phyloP scores from a whole-genome alignment of 2,888 invertebrate species.

The Tryphoninae sp. region DNA sequence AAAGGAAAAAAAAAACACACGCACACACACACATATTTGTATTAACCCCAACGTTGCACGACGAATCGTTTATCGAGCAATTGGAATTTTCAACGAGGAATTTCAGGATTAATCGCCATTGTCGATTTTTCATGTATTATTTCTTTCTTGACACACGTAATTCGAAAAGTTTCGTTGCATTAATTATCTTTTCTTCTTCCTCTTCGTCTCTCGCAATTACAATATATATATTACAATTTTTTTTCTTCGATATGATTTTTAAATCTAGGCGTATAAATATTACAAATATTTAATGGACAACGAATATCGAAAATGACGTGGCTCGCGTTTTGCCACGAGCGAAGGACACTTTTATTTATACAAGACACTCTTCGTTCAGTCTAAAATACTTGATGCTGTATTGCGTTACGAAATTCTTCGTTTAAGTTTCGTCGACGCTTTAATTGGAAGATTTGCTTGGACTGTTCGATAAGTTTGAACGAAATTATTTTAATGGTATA shows the following conservation, averaged over 20 bases:
- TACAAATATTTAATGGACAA: conserved; percentile 61
- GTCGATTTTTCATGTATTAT: background rate
- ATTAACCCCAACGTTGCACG: background rate
- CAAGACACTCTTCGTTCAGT: conserved; percentile 59
- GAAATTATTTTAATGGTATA: conserved; percentile 4
- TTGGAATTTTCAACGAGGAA: background rate
- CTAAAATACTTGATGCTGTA: conserved; percentile 54
- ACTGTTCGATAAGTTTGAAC: background rate
- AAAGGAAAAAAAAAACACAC: conserved; percentile 65
- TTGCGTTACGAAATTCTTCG: conserved; percentile 10
- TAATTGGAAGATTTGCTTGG: background rate
- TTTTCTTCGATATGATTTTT: conserved; percentile 56
- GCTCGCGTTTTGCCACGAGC: conserved; percentile 29
- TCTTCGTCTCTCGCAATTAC: conserved; percentile 29
- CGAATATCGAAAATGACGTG: conserved; percentile 32
- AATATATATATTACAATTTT: conserved; percentile 62
- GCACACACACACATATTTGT: background rate
- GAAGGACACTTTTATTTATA: conserved; percentile 60
- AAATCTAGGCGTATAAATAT: conserved; percentile 64
- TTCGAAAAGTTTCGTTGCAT: conserved; percentile 10
- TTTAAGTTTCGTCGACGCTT: background rate
- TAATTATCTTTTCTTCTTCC: conserved; percentile 35
- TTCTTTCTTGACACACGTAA: background rate
- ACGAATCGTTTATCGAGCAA: background rate
- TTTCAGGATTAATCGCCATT: background rate